Base-by-base conservation (phyloP, 2,888 invertebrate genomes). In the Colostygia pectinataria region DNA sequence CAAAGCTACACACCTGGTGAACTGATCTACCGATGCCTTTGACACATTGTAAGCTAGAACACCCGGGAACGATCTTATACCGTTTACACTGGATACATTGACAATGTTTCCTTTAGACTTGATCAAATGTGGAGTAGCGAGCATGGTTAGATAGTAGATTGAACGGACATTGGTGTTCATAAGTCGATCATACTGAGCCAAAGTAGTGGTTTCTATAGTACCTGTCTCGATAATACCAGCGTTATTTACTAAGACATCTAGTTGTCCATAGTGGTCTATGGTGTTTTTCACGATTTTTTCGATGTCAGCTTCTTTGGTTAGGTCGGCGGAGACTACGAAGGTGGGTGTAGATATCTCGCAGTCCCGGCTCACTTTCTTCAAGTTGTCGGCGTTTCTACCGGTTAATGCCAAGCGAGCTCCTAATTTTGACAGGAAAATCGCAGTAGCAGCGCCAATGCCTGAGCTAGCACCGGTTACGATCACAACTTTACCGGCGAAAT, bases 51-150 rank as follows among this genome's bases (percentile, higher is more conserved):
- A 99, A 0, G 98, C 95, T 32, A 98, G 81, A 0, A 98, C 95
- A 4, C 95, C 95, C 1, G 98, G 94, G 76, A 99, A 98, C 33
- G 98, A 94, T 69, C 98, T 91, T 14, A 97, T 91, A 2, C 99
- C 99, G 69, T 95, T 96, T 0, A 99, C 97, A 77, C 98, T 98
- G 1, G 98, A 99, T 0, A 99, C 96, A 77, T 99, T 99, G 0
- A 99, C 98, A 63, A 98, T 95, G 61, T 94, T 96, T n/a, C 98
- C 98, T 80, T 96, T 95, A 0, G 94, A 92, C 80, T 94, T 92
- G 1, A 96, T 88, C 12, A 99, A 90, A 83, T 98, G 93, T 0
- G 98, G 98, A 0, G 96, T 95, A 2, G 97, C 96, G 37, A 98
- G 77, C 93, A 95, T 96, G 0, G 97, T 98, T 55, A 98, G 77